Evolutionary conservation across 1,140 invertebrate genomes (phyloP), one percentile per base, ranked within the genome.

Genomic region (Bombyx mori): DNA sequence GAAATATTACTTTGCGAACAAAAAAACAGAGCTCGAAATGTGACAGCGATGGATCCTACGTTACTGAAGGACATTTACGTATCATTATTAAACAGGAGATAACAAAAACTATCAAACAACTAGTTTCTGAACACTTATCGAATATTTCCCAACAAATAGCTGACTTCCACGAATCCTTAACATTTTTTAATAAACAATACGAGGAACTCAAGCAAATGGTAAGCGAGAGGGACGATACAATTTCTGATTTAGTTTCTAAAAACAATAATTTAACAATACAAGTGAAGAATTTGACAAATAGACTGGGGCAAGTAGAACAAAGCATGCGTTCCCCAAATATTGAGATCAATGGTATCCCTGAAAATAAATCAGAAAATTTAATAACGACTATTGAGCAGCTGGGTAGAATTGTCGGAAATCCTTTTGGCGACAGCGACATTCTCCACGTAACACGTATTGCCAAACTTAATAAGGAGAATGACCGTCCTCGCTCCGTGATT

Each of bases 331-430:
- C 58, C 9, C 18, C 12, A 1, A 68, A 68, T 22, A 4, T 68
- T 0, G 66, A 68, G 44, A 60, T 68, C 4, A 62, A 65, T 43
- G 60, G 60, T 1, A 50, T 68, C 7, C 62, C 65, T 7, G 65
- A 68, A 47, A 43, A 57, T 47, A 46, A 50, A 12, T 47, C 64
- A 8, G 64, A 66, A 49, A 66, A 58, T 44, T 22, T 66, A 57
- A 47, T 52, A 10, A 57, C 45, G n/a, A 61, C 54, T 1, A 35
- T 67, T 47, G 6, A 54, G 9, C 58, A 67, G n/a, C 49, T 67
- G 3, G 47, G 53, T 8, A 57, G 45, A 4, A 42, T 42, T 2
- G 45, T 64, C 1, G 44, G 52, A 1, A 48, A 47, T 26, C 44
- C 45, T 18, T 6, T 57, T 0, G n/a, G 2, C 3, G 6, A 42